Evolutionary conservation across 1,140 invertebrate genomes (phyloP), one percentile per base, ranked within the genome.

Genomic region (Lanistes nyassanus): DNA sequence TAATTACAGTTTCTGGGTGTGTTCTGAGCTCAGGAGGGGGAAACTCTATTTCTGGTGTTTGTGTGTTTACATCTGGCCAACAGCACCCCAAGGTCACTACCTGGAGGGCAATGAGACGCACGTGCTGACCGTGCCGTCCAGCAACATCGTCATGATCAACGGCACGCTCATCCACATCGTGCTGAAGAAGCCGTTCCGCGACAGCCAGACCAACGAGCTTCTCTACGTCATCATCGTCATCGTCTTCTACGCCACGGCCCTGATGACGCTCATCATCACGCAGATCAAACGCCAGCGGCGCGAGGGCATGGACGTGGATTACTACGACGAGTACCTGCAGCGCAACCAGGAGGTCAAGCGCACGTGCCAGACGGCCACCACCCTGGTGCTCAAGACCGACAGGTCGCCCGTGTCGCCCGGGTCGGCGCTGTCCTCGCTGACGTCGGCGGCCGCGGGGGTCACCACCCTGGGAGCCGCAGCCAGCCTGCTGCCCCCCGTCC

Each of bases 171-270:
- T 86, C 36, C 76, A 81, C 29, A 71, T 86, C 16, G 64, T 76
- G 23, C 36, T 77, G 4, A 79, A 79, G 26, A 67, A 81, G 34
- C 74, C 78, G 3, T 85, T 77, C 74, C 76, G 80, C 16, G 85
- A 87, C 79, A 87, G 83, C 75, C 79, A 85, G 64, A 53, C 82
- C 13, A 87, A 87, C 74, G 85, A 87, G 65, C 76, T 87, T 0
- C 76, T 87, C n/a, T 87, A 87, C 75, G 85, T 87, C 71, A 84
- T 87, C 71, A 82, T 87, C 62, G 85, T 87, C 39, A 85, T 87
- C 21, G 84, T 85, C 81, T 87, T 87, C 78, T 87, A 87, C 73
- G 85, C 84, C 36, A 84, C 82, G 53, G 85, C 84, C 0, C 74
- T 87, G 42, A 87, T 87, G 85, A 80, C 85, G 37, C 76, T 87